These are phyloP conservation scores for Gopherus evgoodei DNA, from an alignment of 2,113 vertebrate species.

Conservation along the genomic window DNA sequence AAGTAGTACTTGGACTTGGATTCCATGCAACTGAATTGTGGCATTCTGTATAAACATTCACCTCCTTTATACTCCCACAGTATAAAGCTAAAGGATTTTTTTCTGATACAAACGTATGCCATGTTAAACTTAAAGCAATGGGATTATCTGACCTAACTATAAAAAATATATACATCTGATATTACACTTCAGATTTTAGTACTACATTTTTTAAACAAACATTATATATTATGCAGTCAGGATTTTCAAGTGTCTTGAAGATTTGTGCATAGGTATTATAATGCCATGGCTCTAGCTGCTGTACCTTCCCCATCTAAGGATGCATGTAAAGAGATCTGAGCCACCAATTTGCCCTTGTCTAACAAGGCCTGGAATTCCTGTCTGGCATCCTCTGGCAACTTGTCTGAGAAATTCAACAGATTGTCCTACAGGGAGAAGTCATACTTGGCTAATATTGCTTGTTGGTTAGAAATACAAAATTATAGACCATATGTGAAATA, in stretches of 20 bases:
- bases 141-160: not conserved
- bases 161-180: not conserved
- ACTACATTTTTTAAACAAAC: not conserved
- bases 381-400: not conserved
- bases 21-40: not conserved
- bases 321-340: not conserved
- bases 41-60: not conserved
- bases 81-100: not conserved
- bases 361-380: not conserved
- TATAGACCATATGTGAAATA: not conserved
- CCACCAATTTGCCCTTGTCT: not conserved
- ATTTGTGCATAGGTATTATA: not conserved
- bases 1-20: not conserved
- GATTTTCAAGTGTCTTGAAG: not conserved
- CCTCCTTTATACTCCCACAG: not conserved
- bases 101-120: not conserved
- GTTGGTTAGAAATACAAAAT: not conserved
- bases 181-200: not conserved
- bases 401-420: not conserved
- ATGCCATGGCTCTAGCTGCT: not conserved
- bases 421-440: not conserved
- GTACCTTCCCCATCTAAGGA: not conserved
- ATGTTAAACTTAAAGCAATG: not conserved
- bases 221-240: not conserved
- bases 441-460: not conserved